Conservation (phyloP, 2,888 invertebrate species). For the Platycheirus albimanus region DNA sequence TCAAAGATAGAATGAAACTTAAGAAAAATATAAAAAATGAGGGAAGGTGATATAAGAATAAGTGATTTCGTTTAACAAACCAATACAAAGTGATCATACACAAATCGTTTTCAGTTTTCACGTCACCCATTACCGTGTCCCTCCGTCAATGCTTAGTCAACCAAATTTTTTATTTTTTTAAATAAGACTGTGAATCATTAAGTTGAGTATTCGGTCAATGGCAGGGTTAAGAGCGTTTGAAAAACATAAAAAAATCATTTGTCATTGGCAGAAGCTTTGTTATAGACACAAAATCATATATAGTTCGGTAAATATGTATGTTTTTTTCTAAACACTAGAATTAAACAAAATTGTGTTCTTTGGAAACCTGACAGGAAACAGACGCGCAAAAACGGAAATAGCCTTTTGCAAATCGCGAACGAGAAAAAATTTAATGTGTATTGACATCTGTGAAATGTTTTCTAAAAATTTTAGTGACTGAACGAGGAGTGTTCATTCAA, state of each 20-base stretch:
- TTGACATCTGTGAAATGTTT: constrained; percentile 44
- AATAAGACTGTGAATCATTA: constrained; percentile 36
- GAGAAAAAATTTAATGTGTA: neutral
- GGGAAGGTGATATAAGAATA: too few relatives aligned
- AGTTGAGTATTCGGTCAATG: constrained; percentile 10
- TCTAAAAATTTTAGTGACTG: constrained; percentile 9
- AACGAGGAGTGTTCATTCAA: constrained; percentile 4
- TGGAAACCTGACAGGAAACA: constrained; percentile 3
- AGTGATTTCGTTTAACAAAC: too few relatives aligned
- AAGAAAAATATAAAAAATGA: too few relatives aligned
- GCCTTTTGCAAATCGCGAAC: neutral
- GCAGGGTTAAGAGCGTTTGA: constrained; percentile 22
- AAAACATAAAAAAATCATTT: neutral
- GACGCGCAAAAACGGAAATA: constrained; percentile 1
- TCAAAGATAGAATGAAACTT: too few relatives aligned
- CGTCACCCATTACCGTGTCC: constrained; percentile 26
- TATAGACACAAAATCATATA: too few relatives aligned
- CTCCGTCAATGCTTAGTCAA: neutral
- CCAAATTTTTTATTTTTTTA: constrained; percentile 9
- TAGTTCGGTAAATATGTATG: neutral
- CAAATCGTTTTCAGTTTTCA: too few relatives aligned
- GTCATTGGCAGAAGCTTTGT: constrained; percentile 6
- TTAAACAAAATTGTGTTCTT: neutral
- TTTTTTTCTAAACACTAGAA: constrained; percentile 6
- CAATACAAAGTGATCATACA: too few relatives aligned